These are phyloP conservation scores for Melinaea menophilus DNA, from an alignment of 2,888 invertebrate genomes.

Conservation along the genomic window DNA sequence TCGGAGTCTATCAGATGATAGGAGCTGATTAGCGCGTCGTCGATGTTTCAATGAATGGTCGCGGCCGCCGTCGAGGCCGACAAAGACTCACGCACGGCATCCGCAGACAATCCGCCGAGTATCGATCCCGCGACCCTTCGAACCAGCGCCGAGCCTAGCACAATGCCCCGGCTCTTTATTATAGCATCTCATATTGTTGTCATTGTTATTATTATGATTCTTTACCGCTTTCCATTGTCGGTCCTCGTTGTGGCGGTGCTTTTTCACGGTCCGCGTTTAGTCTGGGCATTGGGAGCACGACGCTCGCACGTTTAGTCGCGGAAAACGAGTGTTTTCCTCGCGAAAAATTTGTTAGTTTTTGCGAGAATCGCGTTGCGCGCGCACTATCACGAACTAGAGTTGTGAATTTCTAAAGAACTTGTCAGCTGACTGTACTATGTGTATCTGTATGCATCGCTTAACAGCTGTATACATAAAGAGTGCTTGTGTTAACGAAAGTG, in stretches of 20 bases:
- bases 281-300: constrained; percentile 76
- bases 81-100: constrained; percentile 70
- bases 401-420: constrained; percentile 24
- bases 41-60: constrained; percentile 58
- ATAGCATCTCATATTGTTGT: constrained; percentile 79
- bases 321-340: constrained; percentile 72
- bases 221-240: constrained; percentile 79
- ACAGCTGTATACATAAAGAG: constrained; percentile 3
- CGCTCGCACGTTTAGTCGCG: constrained; percentile 75
- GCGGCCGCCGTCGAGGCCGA: constrained; percentile 42
- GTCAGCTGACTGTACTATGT: constrained; percentile 39
- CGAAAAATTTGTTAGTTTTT: constrained; percentile 60
- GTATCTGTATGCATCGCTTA: constrained; percentile 6
- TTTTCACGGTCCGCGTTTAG: constrained; percentile 77
- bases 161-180: constrained; percentile 77
- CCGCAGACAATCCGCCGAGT: constrained; percentile 72
- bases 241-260: constrained; percentile 77
- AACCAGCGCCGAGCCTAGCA: constrained; percentile 73
- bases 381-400: constrained; percentile 42
- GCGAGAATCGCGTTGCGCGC: constrained; percentile 58
- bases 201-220: constrained; percentile 79
- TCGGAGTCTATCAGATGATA: constrained; percentile 35
- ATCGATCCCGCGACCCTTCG: constrained; percentile 77
- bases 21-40: constrained; percentile 58
- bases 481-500: constrained; percentile 5